Conservation (phyloP, 1,140 invertebrate species). For the Macrotrachela quadricornifera region DNA sequence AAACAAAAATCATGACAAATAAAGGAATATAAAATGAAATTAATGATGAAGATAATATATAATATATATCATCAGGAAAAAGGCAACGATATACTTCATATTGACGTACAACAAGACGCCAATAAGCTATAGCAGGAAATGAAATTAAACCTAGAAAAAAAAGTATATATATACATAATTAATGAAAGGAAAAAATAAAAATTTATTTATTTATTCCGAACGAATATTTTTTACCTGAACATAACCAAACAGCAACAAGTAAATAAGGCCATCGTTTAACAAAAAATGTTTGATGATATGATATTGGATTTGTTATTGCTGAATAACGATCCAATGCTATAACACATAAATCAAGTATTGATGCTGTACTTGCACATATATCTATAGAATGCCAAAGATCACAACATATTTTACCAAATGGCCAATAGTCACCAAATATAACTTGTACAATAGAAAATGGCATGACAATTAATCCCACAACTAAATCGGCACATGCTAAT, state of each 20-base stretch:
- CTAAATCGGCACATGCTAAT: too few species aligned
- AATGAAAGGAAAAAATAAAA: too few species aligned
- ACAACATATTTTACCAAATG: not conserved
- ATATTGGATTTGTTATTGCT: conserved; percentile 8
- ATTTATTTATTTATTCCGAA: too few species aligned
- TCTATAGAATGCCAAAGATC: conserved; percentile 4
- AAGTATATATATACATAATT: too few species aligned
- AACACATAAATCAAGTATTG: conserved; percentile 2
- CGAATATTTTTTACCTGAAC: not conserved
- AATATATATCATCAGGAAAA: conserved; percentile 10
- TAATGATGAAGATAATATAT: conserved; percentile 28
- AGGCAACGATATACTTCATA: not conserved
- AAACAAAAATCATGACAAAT: conserved; percentile 25
- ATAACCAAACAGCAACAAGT: conserved; percentile 2
- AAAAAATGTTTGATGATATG: not conserved
- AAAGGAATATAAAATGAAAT: conserved; percentile 30
- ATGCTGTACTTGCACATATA: conserved; percentile 8
- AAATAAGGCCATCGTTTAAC: not conserved
- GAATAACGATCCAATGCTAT: conserved; percentile 7
- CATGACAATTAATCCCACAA: too few species aligned
- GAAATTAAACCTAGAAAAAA: not conserved
- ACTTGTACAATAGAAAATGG: too few species aligned
- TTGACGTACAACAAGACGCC: conserved; percentile 16
- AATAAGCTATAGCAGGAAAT: conserved; percentile 6
- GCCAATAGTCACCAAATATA: too few species aligned